A percentile compares a stretch with the other conserved stretches of the same genome.
phyloP scores from a whole-genome alignment of 1,140 invertebrate species.

The Drosophila mayri region DNA sequence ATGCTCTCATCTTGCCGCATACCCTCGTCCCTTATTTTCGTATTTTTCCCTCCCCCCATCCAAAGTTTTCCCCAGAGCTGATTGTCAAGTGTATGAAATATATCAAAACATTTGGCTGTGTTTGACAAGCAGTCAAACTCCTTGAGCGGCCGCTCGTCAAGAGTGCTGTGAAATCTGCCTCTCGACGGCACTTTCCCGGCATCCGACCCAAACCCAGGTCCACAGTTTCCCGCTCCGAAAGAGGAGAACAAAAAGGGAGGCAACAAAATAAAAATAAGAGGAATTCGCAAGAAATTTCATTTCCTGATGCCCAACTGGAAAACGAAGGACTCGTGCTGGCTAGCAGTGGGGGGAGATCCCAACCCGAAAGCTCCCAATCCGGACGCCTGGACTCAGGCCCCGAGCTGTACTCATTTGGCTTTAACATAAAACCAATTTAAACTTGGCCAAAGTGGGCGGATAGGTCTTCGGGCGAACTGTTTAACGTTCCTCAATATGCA shows the following conservation, averaged over 20 bases:
- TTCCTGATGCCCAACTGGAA: conserved; percentile 71
- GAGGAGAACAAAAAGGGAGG: conserved; percentile 29
- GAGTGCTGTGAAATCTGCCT: conserved; percentile 52
- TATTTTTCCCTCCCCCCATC: neutral
- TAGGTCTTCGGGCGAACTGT: conserved; percentile 38
- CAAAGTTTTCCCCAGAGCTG: conserved; percentile 22
- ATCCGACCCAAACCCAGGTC: conserved; percentile 3
- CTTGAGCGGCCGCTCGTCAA: conserved; percentile 75
- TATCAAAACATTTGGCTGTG: conserved; percentile 78
- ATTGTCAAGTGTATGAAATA: conserved; percentile 80
- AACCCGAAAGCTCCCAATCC: conserved; percentile 15
- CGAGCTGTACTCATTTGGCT: conserved; percentile 73
- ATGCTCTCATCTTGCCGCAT: conserved; percentile 33
- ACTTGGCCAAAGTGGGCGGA: conserved; percentile 57
- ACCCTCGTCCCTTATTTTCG: neutral
- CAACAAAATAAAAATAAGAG: conserved; percentile 28
- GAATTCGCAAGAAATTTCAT: conserved; percentile 80
- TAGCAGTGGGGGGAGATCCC: neutral
- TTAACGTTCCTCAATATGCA: conserved; percentile 70
- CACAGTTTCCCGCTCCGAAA: conserved; percentile 13
- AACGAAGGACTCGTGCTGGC: conserved; percentile 15
- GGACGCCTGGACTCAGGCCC: conserved; percentile 16
- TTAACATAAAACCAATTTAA: conserved; percentile 84
- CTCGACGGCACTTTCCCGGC: conserved; percentile 37
- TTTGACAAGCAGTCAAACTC: conserved; percentile 80